Evolutionary conservation across 1,140 invertebrate genomes (phyloP).

Genomic region (Pissodes strobi): DNA sequence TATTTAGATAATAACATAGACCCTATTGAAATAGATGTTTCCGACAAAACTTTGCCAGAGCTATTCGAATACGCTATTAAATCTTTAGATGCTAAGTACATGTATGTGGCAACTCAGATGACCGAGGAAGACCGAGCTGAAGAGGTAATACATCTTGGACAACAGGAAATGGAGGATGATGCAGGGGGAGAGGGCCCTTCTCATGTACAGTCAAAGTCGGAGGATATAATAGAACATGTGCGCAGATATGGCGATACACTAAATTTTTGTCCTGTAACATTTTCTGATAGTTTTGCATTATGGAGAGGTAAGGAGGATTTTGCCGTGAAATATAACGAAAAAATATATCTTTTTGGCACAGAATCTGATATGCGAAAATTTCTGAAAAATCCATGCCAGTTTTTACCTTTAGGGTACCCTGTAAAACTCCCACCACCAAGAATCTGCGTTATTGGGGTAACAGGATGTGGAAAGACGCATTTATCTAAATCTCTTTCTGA

Average conservation of each 20-base stretch:
- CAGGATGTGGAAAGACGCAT: slow-evolving; percentile 60
- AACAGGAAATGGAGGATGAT: slow-evolving; percentile 41
- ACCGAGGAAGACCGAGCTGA: slow-evolving; percentile 43
- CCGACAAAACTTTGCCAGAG: slow-evolving; percentile 41
- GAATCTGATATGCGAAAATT: slow-evolving; percentile 57
- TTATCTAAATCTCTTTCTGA: slow-evolving; percentile 57
- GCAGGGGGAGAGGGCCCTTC: slow-evolving; percentile 47
- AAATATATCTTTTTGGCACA: slow-evolving; percentile 58
- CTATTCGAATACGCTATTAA: slow-evolving; percentile 46
- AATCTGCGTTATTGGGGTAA: slow-evolving; percentile 61
- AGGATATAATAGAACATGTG: slow-evolving; percentile 51
- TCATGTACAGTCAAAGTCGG: slow-evolving; percentile 46
- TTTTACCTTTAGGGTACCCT: slow-evolving; percentile 55
- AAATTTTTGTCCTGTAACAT: slow-evolving; percentile 62
- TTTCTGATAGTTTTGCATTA: slow-evolving; percentile 58
- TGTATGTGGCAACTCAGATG: slow-evolving; percentile 36
- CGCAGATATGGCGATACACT: slow-evolving; percentile 60
- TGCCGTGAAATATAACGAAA: slow-evolving; percentile 57
- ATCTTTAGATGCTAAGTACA: slow-evolving; percentile 44
- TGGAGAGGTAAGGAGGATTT: slow-evolving; percentile 63
- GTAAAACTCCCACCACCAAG: slow-evolving; percentile 57
- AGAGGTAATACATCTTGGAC: slow-evolving; percentile 36
- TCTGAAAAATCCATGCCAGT: slow-evolving; percentile 54
- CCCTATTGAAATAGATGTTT: slow-evolving; percentile 43
- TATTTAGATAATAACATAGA: slow-evolving; percentile 49